Base-by-base conservation (phyloP, 2,797 vertebrate genomes). In the Sebastes diaconus region DNA sequence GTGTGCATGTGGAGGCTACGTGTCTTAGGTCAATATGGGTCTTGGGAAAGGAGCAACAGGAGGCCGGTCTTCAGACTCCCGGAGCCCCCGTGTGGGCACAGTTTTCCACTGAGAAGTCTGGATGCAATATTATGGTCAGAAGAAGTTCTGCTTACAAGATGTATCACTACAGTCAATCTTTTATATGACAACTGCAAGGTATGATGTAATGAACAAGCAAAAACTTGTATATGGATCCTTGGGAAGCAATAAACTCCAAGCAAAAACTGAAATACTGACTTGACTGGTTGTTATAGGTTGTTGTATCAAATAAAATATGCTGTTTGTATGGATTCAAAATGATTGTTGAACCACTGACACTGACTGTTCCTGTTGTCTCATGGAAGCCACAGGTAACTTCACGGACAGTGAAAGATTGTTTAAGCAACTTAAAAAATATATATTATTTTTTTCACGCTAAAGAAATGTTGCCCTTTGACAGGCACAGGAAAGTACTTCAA, bases 71-170 rank as follows among this genome's bases (percentile, higher is more conserved):
- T 86, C 71, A 77, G 79, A 75, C 57, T 42, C 87, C 30, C 61
- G 65, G 83, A 91, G 76, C 77, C 85, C 83, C 77, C 79, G 11
- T 88, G 84, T 90, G 81, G 91, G 85, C 75, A 77, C 36, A 34
- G 63, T 25, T 39, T 76, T 66, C 39, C 27, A 76, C 36, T 54
- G 22, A 36, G 71, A 70, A 68, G 58, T 22, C 30, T 54, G 36
- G 69, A 80, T 73, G 58, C 29, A 39, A 46, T 18, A 22, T 27
- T 36, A 54, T 5, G 16, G 2, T 42, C 60, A 63, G 6, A 52
- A 46, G 32, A 64, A 14, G 27, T 22, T 68, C 63, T 36, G 27
- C 63, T 8, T 50, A 50, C 18, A 50, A 50, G 55, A 77, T 13
- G 12, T 8, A 65, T 57, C 27, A 50, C 61, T 65, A 54, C 5